Percentiles rank a stretch among this genome's conserved stretches.
Conservation (phyloP, 2,113 vertebrate genomes). For the Machaerirhynchus nigripectus region DNA sequence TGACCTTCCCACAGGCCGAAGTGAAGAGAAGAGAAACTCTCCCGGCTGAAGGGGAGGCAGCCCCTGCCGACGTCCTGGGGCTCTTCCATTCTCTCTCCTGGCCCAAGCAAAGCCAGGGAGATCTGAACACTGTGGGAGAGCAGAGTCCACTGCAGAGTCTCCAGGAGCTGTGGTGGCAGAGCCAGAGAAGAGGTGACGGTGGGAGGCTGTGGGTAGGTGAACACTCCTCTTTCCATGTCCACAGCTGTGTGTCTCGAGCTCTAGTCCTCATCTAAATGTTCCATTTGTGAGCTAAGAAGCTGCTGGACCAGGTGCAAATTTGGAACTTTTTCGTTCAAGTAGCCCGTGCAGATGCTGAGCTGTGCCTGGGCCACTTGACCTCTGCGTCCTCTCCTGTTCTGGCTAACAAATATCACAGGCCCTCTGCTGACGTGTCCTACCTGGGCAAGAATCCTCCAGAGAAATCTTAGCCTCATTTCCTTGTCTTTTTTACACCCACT, state of each 20-base stretch:
- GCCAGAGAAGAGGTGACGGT: neutral
- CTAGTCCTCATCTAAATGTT: neutral
- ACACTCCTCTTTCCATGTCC: neutral
- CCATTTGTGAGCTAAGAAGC: neutral
- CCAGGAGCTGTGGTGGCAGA: neutral
- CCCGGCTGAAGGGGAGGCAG: neutral
- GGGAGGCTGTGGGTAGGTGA: neutral
- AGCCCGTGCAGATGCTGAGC: neutral
- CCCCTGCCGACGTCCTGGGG: neutral
- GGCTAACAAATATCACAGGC: neutral
- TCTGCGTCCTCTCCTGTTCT: neutral
- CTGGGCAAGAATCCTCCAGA: neutral
- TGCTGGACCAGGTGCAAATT: neutral
- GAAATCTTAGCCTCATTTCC: neutral
- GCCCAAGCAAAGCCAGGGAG: neutral
- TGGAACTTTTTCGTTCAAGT: neutral
- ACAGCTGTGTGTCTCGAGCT: neutral
- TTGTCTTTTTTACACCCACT: neutral
- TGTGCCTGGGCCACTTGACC: neutral
- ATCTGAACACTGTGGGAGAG: neutral
- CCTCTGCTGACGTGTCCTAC: neutral
- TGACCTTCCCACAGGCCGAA: neutral
- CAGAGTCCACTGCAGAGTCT: neutral
- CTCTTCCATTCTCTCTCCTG: neutral
- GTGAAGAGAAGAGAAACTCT: neutral